Conservation (phyloP, 1,140 invertebrate species). For the Thrips palmi region DNA sequence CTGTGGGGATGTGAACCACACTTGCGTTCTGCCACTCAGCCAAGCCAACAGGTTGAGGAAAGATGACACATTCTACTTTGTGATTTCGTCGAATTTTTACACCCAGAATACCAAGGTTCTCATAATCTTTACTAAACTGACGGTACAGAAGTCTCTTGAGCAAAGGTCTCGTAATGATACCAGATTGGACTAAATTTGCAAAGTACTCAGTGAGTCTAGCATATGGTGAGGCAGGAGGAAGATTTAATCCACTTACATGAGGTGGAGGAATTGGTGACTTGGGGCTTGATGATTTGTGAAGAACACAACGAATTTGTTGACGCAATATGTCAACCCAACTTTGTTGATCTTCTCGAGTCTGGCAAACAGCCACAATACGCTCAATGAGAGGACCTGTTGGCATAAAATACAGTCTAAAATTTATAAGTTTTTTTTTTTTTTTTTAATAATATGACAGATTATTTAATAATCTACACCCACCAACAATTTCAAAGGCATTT, state of each 20-base stretch:
- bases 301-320: constrained; percentile 26
- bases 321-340: constrained; percentile 67
- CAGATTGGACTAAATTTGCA: constrained; percentile 46
- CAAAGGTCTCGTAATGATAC: constrained; percentile 45
- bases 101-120: no score
- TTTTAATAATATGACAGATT: background rate
- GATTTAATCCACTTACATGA: constrained; percentile 28
- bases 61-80: constrained; percentile 30
- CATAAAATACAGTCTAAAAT: background rate
- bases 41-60: constrained; percentile 22
- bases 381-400: constrained; percentile 75
- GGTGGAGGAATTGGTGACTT: constrained; percentile 28
- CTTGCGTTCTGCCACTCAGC: constrained; percentile 30
- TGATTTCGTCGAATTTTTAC: constrained; percentile 29
- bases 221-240: constrained; percentile 37
- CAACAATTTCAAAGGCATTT: constrained; percentile 81
- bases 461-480: constrained; percentile 22
- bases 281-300: constrained; percentile 19
- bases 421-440: background rate
- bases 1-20: constrained; percentile 22
- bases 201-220: constrained; percentile 54
- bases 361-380: constrained; percentile 68
- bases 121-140: constrained; percentile 32
- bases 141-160: constrained; percentile 51
- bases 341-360: constrained; percentile 62